Base-by-base conservation (phyloP, 2,797 vertebrate genomes). In the Rousettus madagascariensis region DNA sequence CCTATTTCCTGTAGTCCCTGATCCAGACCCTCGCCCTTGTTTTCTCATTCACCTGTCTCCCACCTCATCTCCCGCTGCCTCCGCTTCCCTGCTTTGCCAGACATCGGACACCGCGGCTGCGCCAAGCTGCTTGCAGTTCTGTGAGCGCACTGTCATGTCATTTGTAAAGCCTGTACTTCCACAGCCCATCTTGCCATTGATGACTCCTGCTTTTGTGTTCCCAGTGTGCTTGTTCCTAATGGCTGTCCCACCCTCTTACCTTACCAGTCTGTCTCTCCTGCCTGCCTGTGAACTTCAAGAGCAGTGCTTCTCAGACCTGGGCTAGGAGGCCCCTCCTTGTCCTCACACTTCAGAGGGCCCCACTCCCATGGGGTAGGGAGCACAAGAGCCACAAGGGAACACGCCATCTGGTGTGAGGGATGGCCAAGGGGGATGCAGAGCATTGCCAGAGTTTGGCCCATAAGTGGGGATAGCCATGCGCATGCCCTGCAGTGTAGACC, bases 401-500 rank as follows among this genome's bases (percentile, higher is more conserved):
- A 17, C 36, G 6, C 59, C 57, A 20, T 28, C 49, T 41, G 30
- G 46, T 28, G 41, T n/a, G 22, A 17, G 15, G 41, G 78, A n/a
- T 9, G 26, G 38, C n/a, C 1, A 10, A 2, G 12, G 4, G 24
- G 36, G 4, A 5, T 7, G 9, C 1, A 0, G 26, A 51, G 19
- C 16, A 11, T 28, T 24, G 51, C 53, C 22, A 57, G 66, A 66
- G 20, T 66, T 53, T 43, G 20, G 61, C 53, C 6, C 6, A 2
- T 1, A 30, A 49, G 30, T 30, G 46, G 49, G 49, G n/a, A 28
- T 12, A 4, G 19, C 66, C 33, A 74, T 8, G 3, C 2, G 20
- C 7, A 0, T 43, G 16, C 38, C 16, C 66, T 33, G n/a, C 2
- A 0, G 46, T 13, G 5, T 36, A 26, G 22, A 68, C n/a, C 20